A percentile compares a stretch with the other conserved stretches of the same genome.
phyloP scores from a whole-genome alignment of 2,888 invertebrate species.

The Oasisia sp. region DNA sequence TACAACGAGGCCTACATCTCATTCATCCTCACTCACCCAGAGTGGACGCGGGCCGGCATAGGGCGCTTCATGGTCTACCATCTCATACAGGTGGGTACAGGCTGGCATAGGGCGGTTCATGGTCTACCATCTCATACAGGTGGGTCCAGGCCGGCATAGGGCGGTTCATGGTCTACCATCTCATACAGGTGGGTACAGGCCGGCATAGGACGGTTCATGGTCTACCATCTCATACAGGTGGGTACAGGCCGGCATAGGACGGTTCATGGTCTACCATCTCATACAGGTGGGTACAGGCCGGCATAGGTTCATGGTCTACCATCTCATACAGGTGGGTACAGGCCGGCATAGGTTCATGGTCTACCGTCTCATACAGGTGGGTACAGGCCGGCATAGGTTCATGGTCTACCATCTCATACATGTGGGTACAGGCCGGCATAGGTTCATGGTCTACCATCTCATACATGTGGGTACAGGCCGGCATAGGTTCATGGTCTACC shows the following conservation, averaged over 20 bases:
- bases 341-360: conserved; percentile 89
- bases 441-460: conserved; percentile 92
- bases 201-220: too few species aligned
- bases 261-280: conserved; percentile 91
- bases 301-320: conserved; percentile 92
- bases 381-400: conserved; percentile 59
- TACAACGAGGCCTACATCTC: conserved; percentile 89
- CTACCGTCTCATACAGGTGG: conserved; percentile 90
- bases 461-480: conserved; percentile 74
- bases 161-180: conserved; percentile 90
- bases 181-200: conserved; percentile 76
- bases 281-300: conserved; percentile 87
- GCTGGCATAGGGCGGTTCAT: conserved; percentile 87
- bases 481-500: conserved; percentile 80
- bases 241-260: conserved; percentile 83
- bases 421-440: conserved; percentile 86
- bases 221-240: conserved; percentile 67
- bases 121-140: conserved; percentile 90
- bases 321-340: conserved; percentile 89
- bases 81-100: conserved; percentile 86
- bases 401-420: conserved; percentile 82
- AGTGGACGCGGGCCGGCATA: conserved; percentile 85
- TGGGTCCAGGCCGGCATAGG: conserved; percentile 87
- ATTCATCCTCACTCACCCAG: conserved; percentile 87
- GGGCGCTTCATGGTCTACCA: conserved; percentile 92